These are phyloP conservation scores for Apamea sordens DNA, from an alignment of 2,888 invertebrate species.

Conservation along the genomic window DNA sequence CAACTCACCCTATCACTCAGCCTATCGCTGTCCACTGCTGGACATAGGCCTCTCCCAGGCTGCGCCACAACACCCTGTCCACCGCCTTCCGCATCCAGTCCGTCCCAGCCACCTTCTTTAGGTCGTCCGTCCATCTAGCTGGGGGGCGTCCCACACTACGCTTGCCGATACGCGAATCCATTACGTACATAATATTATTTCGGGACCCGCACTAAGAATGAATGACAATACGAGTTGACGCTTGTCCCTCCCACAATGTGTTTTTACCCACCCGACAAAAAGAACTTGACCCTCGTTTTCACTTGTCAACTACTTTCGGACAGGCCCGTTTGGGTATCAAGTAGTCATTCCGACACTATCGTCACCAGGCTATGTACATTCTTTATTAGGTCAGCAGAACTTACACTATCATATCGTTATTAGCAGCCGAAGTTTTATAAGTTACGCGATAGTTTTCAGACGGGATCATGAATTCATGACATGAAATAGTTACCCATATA, in stretches of 20 bases:
- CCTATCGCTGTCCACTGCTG: no score
- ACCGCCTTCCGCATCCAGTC: no score
- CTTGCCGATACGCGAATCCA: no score
- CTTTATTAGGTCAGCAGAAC: not conserved
- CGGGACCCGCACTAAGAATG: not conserved
- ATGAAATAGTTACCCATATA: slow-evolving; percentile 35
- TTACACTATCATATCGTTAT: slow-evolving; percentile 11
- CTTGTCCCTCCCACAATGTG: not conserved
- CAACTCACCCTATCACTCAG: no score
- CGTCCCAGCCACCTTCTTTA: no score
- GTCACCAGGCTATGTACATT: not conserved
- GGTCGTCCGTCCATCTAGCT: no score
- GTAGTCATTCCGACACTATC: no score
- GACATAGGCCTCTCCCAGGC: no score
- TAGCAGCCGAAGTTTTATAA: slow-evolving; percentile 10
- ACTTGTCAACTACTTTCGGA: not conserved
- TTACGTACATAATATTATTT: not conserved
- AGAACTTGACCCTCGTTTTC: not conserved
- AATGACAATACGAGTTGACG: not conserved
- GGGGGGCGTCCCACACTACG: no score
- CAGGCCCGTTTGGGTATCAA: not conserved
- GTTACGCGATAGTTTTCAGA: slow-evolving; percentile 24
- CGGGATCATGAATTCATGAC: slow-evolving; percentile 48
- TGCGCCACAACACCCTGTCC: no score
- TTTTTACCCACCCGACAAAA: not conserved